Evolutionary conservation across 1,140 invertebrate genomes (phyloP), one percentile per base, ranked within the genome.

Genomic region (Drosophila serrata): DNA sequence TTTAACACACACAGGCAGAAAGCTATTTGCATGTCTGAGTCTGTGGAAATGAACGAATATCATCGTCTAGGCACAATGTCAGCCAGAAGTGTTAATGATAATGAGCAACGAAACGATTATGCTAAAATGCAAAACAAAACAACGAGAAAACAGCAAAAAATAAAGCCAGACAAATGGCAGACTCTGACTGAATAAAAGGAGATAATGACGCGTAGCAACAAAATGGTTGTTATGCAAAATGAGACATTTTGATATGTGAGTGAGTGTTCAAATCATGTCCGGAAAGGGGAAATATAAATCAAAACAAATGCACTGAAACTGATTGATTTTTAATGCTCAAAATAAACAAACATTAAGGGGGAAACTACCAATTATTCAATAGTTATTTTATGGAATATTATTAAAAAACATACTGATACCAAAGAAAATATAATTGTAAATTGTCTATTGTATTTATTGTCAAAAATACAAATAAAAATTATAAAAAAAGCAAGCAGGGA

Each of bases 11-110:
- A n/a, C 40, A 37, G 65, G 22, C 49, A 22, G 42, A 43, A 43
- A 48, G 42, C 75, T 15, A 77, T 77, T 77, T 77, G 72, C 75
- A 77, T 77, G 75, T 77, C 73, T 77, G 74, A 77, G 74, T 58
- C 51, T 77, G 72, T 13, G 57, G 37, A 69, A 69, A 55, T 43
- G 17, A 67, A 55, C 64, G 31, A 69, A 67, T 11, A 53, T 43
- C 60, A 45, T 51, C 60, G 53, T 48, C 68, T 46, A 69, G 68
- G 64, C 63, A 37, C 42, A 69, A 57, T 69, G 40, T 72, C 42
- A 33, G 40, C 40, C 51, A 27, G 33, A 33, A 70, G 65, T 72
- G 69, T 75, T 75, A 75, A 75, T 75, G 73, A 75, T 75, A 75
- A 75, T 75, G 73, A 75, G 73, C 12, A 69, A 19, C 61, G 59